A percentile compares a stretch with the other conserved stretches of the same genome.
Evolutionary conservation across 30 jellyfish, hydroid and myxozoan genomes (phyloP).

Genomic region (Chrysaora quinquecirrha): DNA sequence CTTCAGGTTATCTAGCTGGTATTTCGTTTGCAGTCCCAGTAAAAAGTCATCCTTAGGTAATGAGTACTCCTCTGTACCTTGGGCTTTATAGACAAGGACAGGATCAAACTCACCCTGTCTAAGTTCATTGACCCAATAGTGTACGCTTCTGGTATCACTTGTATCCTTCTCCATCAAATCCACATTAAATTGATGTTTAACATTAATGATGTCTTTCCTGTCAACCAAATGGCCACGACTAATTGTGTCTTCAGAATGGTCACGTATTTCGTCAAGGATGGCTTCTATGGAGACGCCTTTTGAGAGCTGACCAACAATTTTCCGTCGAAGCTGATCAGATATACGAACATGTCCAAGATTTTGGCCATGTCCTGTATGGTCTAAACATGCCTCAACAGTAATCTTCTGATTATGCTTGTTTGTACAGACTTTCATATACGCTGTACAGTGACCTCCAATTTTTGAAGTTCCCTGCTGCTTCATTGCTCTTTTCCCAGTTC

Average conservation of each 20-base stretch:
- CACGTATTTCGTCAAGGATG: slow-evolving; percentile 28
- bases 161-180: slow-evolving; percentile 45
- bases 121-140: slow-evolving; percentile 58
- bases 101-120: slow-evolving; percentile 44
- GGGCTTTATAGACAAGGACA: slow-evolving; percentile 18
- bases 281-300: slow-evolving; percentile 34
- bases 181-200: slow-evolving; percentile 41
- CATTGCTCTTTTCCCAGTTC: slow-evolving; percentile 49
- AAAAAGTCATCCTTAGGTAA: too few relatives aligned
- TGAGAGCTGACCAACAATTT: slow-evolving; percentile 31
- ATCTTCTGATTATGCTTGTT: slow-evolving; percentile 11
- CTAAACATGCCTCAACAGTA: slow-evolving; percentile 32
- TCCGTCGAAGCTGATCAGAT: slow-evolving; percentile 26
- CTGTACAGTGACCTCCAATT: slow-evolving; percentile 45
- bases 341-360: slow-evolving; percentile 19
- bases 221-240: too few relatives aligned
- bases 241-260: slow-evolving; percentile 13
- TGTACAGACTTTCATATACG: slow-evolving; percentile 28
- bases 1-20: slow-evolving; percentile 1
- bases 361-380: slow-evolving; percentile 24
- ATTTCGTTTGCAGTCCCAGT: neutral
- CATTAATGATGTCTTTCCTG: too few relatives aligned
- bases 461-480: slow-evolving; percentile 59
- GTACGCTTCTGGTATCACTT: slow-evolving; percentile 40
- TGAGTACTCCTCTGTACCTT: too few relatives aligned